Conservation (phyloP, 2,797 vertebrate species). For the Hippopotamyrus pictus region DNA sequence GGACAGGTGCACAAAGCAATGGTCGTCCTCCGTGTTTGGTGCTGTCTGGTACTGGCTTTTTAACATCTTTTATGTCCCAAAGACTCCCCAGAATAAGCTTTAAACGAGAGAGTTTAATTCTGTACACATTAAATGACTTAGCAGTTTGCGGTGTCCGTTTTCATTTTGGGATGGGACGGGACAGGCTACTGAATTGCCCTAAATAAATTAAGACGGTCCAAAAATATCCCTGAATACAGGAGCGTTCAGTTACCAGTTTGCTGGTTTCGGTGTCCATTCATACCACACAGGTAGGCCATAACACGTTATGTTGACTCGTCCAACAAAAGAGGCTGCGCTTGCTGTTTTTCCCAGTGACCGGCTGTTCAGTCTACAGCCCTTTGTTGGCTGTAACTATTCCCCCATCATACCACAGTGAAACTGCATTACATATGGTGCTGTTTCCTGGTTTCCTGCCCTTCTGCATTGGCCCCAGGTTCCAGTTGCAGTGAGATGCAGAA, state of each 20-base stretch:
- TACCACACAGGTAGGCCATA: neutral
- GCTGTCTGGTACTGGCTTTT: neutral
- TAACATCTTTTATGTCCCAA: neutral
- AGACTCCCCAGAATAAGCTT: neutral
- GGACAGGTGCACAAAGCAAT: neutral
- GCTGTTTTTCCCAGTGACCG: neutral
- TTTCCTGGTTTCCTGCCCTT: neutral
- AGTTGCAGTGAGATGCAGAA: neutral
- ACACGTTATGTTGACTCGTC: neutral
- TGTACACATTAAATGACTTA: neutral
- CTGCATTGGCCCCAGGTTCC: neutral
- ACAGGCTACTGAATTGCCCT: neutral
- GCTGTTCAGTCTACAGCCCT: neutral
- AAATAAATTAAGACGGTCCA: conserved; percentile 12
- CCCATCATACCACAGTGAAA: neutral
- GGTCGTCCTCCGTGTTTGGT: neutral
- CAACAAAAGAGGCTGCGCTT: neutral
- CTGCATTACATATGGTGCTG: neutral
- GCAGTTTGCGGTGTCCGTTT: neutral
- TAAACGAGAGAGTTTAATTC: neutral
- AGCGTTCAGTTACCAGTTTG: neutral
- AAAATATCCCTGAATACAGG: conserved; percentile 1
- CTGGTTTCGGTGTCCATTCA: neutral
- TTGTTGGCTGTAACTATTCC: neutral
- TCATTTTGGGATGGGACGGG: neutral